phyloP scores from a whole-genome alignment of 2,113 vertebrate species.

The Nannospalax galili region DNA sequence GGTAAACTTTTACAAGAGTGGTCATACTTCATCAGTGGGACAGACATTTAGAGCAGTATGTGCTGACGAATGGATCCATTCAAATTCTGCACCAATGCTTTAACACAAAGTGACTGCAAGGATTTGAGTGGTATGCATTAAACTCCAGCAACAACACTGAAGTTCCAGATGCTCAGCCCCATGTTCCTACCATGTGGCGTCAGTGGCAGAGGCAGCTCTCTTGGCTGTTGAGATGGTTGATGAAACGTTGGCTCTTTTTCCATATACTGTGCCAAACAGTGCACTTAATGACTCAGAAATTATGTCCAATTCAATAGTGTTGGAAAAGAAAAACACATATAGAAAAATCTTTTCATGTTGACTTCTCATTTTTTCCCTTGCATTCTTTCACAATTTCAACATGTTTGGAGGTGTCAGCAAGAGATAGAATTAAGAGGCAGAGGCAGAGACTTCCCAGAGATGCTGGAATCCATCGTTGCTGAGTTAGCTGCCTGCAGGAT shows the following conservation, averaged over 20 bases:
- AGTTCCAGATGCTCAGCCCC: neutral
- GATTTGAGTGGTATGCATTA: neutral
- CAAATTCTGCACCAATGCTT: neutral
- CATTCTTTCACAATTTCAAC: slow-evolving; percentile 49
- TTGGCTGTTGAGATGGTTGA: neutral
- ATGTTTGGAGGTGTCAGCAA: neutral
- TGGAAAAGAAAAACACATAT: neutral
- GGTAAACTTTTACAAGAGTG: neutral
- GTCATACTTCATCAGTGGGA: neutral
- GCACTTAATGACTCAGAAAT: neutral
- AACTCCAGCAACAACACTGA: neutral
- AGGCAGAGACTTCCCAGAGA: slow-evolving; percentile 31
- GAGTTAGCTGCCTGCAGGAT: neutral
- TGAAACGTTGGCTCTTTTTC: slow-evolving; percentile 8
- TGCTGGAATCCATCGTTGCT: neutral
- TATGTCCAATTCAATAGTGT: neutral
- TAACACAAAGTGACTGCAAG: neutral
- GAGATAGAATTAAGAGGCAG: neutral
- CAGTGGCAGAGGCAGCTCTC: neutral
- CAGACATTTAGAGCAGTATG: neutral
- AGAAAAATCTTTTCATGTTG: neutral
- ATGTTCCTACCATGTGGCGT: neutral
- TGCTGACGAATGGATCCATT: neutral
- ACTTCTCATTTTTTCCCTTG: slow-evolving; percentile 30
- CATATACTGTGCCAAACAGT: neutral